Percentiles rank a stretch among this genome's conserved stretches.
phyloP scores from a whole-genome alignment of 1,140 invertebrate genomes.

The Neodiprion lecontei region DNA sequence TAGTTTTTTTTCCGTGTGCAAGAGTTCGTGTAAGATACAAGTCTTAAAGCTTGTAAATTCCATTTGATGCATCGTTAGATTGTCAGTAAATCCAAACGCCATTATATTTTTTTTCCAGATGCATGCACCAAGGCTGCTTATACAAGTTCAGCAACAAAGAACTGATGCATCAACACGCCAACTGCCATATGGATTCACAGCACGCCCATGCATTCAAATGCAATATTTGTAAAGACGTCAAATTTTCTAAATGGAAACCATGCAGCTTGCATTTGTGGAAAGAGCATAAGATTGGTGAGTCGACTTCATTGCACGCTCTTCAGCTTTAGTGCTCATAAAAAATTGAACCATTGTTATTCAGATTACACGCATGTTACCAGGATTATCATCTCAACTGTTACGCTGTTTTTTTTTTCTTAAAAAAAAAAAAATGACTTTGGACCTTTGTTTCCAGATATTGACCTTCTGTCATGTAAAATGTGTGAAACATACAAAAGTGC shows the following conservation, averaged over 20 bases:
- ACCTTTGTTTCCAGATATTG: slow-evolving; percentile 60
- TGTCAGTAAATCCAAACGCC: slow-evolving; percentile 45
- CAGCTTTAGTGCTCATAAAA: no score
- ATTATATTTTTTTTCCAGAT: slow-evolving; percentile 47
- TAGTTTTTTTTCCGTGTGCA: slow-evolving; percentile 15
- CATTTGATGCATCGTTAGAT: slow-evolving; percentile 40
- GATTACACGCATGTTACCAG: no score
- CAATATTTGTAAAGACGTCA: slow-evolving; percentile 57
- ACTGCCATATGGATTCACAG: slow-evolving; percentile 58
- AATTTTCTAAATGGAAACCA: slow-evolving; percentile 66
- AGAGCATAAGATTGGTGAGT: slow-evolving; percentile 63
- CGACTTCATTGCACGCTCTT: not conserved
- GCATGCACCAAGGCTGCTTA: slow-evolving; percentile 59
- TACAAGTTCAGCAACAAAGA: slow-evolving; percentile 62
- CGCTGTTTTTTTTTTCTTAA: not conserved
- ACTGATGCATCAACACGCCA: slow-evolving; percentile 58
- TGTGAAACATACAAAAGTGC: slow-evolving; percentile 67
- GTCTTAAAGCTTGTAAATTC: not conserved
- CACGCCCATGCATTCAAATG: slow-evolving; percentile 60
- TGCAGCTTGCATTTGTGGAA: slow-evolving; percentile 75
- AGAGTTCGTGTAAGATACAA: slow-evolving; percentile 6
- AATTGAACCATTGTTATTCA: no score
- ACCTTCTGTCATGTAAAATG: slow-evolving; percentile 69
- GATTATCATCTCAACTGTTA: not conserved
- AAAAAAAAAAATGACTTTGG: slow-evolving; percentile 8